These are phyloP conservation scores for Oriolus oriolus DNA, from an alignment of 2,113 vertebrate genomes.

Conservation along the genomic window DNA sequence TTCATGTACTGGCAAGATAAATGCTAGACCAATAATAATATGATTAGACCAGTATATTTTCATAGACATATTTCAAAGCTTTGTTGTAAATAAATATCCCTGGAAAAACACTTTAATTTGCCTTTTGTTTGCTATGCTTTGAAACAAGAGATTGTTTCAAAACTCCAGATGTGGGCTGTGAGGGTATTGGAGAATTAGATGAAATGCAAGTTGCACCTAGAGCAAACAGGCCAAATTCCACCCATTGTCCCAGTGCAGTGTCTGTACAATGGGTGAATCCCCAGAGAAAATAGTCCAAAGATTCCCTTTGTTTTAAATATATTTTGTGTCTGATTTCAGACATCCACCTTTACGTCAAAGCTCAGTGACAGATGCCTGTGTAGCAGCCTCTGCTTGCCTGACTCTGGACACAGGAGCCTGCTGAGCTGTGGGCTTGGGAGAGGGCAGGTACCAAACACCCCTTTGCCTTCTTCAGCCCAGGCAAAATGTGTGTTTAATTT, in stretches of 20 bases:
- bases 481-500: neutral
- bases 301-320: neutral
- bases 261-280: neutral
- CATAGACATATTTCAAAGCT: neutral
- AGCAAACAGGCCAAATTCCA: neutral
- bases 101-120: neutral
- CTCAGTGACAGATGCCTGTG: neutral
- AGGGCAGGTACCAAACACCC: neutral
- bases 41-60: neutral
- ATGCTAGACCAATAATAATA: neutral
- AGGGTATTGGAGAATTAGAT: neutral
- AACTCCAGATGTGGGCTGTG: neutral
- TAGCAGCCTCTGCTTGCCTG: neutral
- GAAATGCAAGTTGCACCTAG: neutral
- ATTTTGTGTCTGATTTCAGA: neutral
- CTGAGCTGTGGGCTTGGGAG: neutral
- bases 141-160: neutral
- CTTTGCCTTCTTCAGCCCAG: neutral
- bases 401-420: neutral
- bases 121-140: neutral
- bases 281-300: neutral
- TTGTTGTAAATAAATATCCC: neutral
- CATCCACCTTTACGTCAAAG: neutral
- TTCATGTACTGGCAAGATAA: neutral
- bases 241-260: rapidly evolving